Evolutionary conservation across 2,888 invertebrate species (phyloP), one percentile per base, ranked within the genome.

Genomic region (Sepiola atlantica): DNA sequence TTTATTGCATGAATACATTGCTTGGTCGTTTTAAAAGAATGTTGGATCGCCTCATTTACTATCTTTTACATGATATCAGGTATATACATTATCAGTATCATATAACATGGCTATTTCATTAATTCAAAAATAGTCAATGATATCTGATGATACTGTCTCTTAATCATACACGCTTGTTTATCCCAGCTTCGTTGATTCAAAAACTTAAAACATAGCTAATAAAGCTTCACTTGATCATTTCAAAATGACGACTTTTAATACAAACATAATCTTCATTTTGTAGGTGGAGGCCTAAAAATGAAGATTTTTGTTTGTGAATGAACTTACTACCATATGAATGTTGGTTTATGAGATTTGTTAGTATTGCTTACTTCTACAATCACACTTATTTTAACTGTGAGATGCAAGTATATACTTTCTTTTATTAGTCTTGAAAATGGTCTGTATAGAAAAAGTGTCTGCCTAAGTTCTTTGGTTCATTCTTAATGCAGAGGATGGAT

Each of bases 211-310:
- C n/a, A n/a, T 77, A 77, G 12, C 55, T 55, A 21, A 55, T 55
- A n/a, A n/a, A n/a, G n/a, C n/a, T 61, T 77, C n/a, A 77, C n/a
- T 77, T 77, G n/a, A 77, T 77, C n/a, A 77, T 77, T 16, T 77
- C n/a, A n/a, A 77, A 77, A 32, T 77, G n/a, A 77, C n/a, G n/a
- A n/a, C 16, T 77, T 32, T n/a, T n/a, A n/a, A 10, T 77, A 4
- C 77, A 77, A n/a, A 77, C 77, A 32, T 14, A 32, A 77, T 77
- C n/a, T 77, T 77, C 77, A 77, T 77, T 77, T 77, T 77, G 77
- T 77, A 77, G 77, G 77, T n/a, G 77, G 77, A 77, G n/a, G n/a
- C 77, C 77, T 77, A 18, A 77, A 77, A n/a, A 77, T 77, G n/a
- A 77, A n/a, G n/a, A 77, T 77, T n/a, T 77, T 77, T 77, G n/a